Evolutionary conservation across 2,888 invertebrate genomes (phyloP), one percentile per base, ranked within the genome.

Genomic region (Parascotia fuliginaria): DNA sequence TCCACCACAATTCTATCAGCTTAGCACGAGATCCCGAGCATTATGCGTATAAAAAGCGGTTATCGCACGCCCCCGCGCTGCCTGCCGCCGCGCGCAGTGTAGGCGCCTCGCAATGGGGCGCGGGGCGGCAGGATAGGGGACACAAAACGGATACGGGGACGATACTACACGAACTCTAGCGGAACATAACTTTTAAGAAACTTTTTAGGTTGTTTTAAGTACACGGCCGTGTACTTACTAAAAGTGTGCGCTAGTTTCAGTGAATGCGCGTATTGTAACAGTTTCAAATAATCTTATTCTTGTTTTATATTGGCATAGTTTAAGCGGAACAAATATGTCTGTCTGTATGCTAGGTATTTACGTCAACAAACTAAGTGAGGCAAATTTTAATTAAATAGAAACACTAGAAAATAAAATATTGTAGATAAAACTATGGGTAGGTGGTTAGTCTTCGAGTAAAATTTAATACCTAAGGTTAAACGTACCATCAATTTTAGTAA

Each of bases 1-100:
- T 87, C 88, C 82, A 76, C 86, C 89, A 87, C 91, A 90, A 91
- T 91, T 91, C 91, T 88, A 91, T 91, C 90, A 91, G 91, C 91
- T 91, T 91, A 91, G 88, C 85, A 81, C 79, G 84, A 82, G 87
- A 89, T 88, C 87, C 87, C 82, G 75, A 70, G 87, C 85, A 89
- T 91, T 90, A 91, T 88, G 89, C 87, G 89, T 88, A 89, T 87
- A 89, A 91, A 91, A 89, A 89, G 88, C 83, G 87, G 90, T 90
- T 91, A 90, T 90, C 90, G 83, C 81, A 72, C 64, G 57, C 73
- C 73, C 75, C 71, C 68, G 55, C 59, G 51, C 49, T 42, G 43
- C 33, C 46, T 57, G 40, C 52, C 49, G 44, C 32, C 41, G 15
- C 41, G 45, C 45, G 40, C 39, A 3, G 24, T 7, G 19, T 57